phyloP scores from a whole-genome alignment of 1,140 invertebrate genomes.

The Hyles euphorbiae region DNA sequence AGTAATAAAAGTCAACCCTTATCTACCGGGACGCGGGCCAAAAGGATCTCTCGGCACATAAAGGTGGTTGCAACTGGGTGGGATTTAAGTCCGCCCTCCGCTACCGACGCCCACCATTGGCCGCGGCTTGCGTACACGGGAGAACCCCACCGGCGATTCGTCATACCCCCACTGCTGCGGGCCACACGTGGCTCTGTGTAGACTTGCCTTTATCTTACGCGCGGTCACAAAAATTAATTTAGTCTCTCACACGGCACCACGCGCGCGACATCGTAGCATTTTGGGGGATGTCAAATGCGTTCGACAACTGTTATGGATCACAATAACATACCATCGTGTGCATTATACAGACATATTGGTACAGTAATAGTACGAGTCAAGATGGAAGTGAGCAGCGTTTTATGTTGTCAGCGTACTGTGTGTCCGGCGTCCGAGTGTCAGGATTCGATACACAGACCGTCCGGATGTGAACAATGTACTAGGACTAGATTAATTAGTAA shows the following conservation, averaged over 20 bases:
- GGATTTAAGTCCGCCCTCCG: conserved; percentile 41
- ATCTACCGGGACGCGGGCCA: conserved; percentile 17
- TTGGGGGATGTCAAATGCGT: conserved; percentile 59
- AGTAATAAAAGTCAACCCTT: conserved; percentile 44
- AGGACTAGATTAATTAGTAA: conserved; percentile 60
- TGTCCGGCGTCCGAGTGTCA: conserved; percentile 28
- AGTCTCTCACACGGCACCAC: conserved; percentile 62
- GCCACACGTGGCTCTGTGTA: conserved; percentile 45
- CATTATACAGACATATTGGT: conserved; percentile 46
- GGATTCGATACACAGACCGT: conserved; percentile 32
- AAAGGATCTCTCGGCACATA: conserved; percentile 37
- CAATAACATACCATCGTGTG: conserved; percentile 51
- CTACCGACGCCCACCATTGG: conserved; percentile 46
- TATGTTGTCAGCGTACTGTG: conserved; percentile 30
- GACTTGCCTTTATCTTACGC: conserved; percentile 63
- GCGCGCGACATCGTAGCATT: conserved; percentile 56
- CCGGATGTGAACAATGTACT: conserved; percentile 57
- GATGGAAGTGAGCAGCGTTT: conserved; percentile 41
- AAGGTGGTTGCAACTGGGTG: conserved; percentile 41
- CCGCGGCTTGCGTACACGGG: conserved; percentile 27
- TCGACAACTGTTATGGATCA: conserved; percentile 55
- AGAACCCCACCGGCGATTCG: conserved; percentile 49
- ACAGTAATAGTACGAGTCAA: conserved; percentile 63
- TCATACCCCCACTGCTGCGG: conserved; percentile 38
- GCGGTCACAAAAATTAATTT: conserved; percentile 61